These are phyloP conservation scores for Botia almorhae DNA, from an alignment of 2,797 vertebrate species.

Conservation along the genomic window DNA sequence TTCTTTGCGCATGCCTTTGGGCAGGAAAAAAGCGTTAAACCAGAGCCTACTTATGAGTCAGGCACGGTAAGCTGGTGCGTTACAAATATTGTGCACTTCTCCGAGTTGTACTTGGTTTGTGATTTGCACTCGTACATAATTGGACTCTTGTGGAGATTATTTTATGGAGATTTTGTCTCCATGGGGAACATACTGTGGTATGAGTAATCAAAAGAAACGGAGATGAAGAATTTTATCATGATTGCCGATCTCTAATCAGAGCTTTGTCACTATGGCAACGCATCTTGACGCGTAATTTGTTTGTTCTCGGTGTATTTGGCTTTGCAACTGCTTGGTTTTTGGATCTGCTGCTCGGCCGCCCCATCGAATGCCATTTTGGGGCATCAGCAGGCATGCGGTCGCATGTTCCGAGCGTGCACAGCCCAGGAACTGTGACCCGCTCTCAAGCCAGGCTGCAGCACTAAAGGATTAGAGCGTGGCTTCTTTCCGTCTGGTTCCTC, in stretches of 20 bases:
- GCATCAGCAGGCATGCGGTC: neutral
- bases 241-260: constrained; percentile 16
- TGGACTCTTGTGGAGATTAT: constrained; percentile 41
- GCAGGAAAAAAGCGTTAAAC: neutral
- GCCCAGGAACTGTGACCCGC: constrained; percentile 26
- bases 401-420: neutral
- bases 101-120: constrained; percentile 2
- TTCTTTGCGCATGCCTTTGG: constrained; percentile 22
- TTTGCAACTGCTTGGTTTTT: neutral
- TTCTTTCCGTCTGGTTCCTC: neutral
- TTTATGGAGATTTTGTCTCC: constrained; percentile 32
- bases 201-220: constrained; percentile 20
- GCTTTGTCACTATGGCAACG: neutral
- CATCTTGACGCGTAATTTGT: neutral
- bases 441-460: constrained; percentile 1
- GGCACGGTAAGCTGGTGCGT: constrained; percentile 12
- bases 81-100: constrained; percentile 14
- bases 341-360: neutral
- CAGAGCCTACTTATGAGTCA: constrained; percentile 9
- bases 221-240: constrained; percentile 20
- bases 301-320: neutral
- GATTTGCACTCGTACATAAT: constrained; percentile 26
- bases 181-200: constrained; percentile 22
- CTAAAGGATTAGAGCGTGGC: constrained; percentile 14
- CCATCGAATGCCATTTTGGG: neutral